These are phyloP conservation scores for Chrysoperla carnea DNA, from an alignment of 1,140 invertebrate species.

Conservation along the genomic window DNA sequence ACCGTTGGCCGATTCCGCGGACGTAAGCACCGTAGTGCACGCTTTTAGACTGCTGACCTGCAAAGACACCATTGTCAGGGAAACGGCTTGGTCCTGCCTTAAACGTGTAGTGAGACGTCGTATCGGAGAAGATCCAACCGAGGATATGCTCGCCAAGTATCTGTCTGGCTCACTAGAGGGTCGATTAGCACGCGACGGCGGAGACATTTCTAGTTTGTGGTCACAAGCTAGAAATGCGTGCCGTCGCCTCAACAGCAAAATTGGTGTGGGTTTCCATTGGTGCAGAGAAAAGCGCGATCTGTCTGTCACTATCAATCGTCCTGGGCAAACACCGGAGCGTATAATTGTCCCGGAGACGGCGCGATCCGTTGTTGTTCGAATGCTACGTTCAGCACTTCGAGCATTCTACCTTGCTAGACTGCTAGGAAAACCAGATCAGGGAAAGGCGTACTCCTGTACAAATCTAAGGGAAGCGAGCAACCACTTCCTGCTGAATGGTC, in stretches of 20 bases:
- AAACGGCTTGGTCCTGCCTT: conserved; percentile 8
- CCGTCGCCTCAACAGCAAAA: background rate
- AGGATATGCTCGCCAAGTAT: conserved; percentile 6
- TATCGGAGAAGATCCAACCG: conserved; percentile 1
- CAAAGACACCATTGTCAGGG: conserved; percentile 6
- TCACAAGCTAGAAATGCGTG: conserved; percentile 5
- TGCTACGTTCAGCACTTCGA: too few species aligned
- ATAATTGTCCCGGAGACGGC: too few species aligned
- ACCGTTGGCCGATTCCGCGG: conserved; percentile 9
- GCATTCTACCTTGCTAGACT: too few species aligned
- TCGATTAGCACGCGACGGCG: conserved; percentile 3
- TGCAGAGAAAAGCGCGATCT: too few species aligned
- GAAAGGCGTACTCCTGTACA: too few species aligned
- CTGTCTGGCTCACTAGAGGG: conserved; percentile 8
- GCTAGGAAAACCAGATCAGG: too few species aligned
- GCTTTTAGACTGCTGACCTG: conserved; percentile 13
- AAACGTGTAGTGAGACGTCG: conserved; percentile 1
- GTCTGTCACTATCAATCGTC: too few species aligned
- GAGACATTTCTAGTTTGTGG: conserved; percentile 8
- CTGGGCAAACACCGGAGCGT: too few species aligned
- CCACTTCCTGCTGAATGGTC: too few species aligned
- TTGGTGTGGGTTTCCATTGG: background rate
- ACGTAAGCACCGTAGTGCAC: conserved; percentile 11
- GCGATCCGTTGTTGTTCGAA: too few species aligned
- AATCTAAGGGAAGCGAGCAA: too few species aligned